phyloP scores from a whole-genome alignment of 2,797 vertebrate species.

The Phoebastria nigripes region DNA sequence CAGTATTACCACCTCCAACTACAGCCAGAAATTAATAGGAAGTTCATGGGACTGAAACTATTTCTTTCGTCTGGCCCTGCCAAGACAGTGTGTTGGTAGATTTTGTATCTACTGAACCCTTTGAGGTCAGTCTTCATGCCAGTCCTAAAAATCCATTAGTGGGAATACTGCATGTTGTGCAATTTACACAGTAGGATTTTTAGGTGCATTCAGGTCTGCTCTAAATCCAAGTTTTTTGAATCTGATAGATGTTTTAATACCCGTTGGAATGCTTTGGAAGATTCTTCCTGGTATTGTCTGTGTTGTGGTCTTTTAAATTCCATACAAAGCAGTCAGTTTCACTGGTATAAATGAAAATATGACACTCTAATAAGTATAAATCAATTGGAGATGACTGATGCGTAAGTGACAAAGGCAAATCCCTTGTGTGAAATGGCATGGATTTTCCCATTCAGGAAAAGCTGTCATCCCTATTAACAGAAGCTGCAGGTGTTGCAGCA shows the following conservation, averaged over 20 bases:
- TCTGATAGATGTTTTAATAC: not conserved
- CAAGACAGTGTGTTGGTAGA: not conserved
- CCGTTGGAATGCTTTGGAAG: not conserved
- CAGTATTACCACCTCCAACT: not conserved
- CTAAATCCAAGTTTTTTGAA: not conserved
- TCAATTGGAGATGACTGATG: not conserved
- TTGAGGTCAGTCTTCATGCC: not conserved
- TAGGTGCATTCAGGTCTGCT: not conserved
- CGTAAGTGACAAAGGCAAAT: not conserved
- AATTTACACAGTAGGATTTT: not conserved
- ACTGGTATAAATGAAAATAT: not conserved
- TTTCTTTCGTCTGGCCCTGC: not conserved
- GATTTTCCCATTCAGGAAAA: not conserved
- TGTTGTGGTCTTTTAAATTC: not conserved
- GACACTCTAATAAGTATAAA: not conserved
- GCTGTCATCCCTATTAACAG: not conserved
- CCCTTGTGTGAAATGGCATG: not conserved
- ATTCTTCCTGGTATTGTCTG: not conserved
- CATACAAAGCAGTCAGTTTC: not conserved
- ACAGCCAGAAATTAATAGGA: not conserved
- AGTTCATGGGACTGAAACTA: not conserved
- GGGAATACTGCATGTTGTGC: not conserved
- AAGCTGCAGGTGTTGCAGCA: not conserved
- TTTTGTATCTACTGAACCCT: not conserved
- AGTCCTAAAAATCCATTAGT: not conserved